Evolutionary conservation across 2,888 invertebrate genomes (phyloP).

Genomic region (Drosophila neutralis): DNA sequence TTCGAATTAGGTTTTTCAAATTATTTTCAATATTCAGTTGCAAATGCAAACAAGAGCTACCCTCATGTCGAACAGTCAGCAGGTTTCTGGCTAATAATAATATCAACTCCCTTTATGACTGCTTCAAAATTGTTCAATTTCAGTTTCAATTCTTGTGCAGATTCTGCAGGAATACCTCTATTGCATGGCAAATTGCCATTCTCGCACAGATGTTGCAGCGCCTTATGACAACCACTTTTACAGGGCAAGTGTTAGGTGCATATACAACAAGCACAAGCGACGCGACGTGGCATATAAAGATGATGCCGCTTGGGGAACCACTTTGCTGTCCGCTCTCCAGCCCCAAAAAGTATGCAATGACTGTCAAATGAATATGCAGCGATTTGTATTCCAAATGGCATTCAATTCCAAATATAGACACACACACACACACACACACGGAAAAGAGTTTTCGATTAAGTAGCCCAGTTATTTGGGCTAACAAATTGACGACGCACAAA

Average conservation of each 20-base stretch:
- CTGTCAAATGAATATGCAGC: constrained; percentile 53
- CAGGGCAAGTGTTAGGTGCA: not conserved
- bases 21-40: too few relatives aligned
- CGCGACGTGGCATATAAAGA: constrained; percentile 22
- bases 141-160: not conserved
- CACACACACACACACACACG: not conserved
- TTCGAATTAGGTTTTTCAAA: too few relatives aligned
- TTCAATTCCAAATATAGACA: constrained; percentile 26
- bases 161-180: not conserved
- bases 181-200: not conserved
- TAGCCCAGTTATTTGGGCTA: constrained; percentile 2
- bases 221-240: not conserved
- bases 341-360: constrained; percentile 47
- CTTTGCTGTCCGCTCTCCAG: constrained; percentile 14
- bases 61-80: not conserved
- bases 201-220: not conserved
- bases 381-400: constrained; percentile 70
- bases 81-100: not conserved
- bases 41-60: not conserved
- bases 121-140: too few relatives aligned
- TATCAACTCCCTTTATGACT: not conserved
- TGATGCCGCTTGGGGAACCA: constrained; percentile 42
- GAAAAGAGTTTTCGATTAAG: constrained; percentile 10
- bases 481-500: not conserved
- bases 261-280: constrained; percentile 5